Percentiles rank a stretch among this genome's conserved stretches.
Conservation (phyloP, 2,797 vertebrate genomes). For the Ptychobarbus kaznakovi region DNA sequence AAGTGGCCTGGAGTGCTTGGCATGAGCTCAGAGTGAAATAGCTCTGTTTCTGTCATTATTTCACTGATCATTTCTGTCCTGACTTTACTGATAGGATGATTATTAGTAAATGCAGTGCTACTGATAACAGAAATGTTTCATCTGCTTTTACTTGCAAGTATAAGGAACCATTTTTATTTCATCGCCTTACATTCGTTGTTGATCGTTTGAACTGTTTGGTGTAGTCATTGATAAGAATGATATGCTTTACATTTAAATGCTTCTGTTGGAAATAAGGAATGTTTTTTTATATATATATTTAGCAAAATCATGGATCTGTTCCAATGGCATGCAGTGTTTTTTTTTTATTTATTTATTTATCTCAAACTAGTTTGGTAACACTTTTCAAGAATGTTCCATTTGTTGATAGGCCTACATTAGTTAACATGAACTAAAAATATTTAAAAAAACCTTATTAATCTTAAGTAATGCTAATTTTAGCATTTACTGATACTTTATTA, state of each 20-base stretch:
- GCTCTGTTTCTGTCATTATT: conserved; percentile 36
- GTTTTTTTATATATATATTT: no score
- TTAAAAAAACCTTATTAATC: background rate
- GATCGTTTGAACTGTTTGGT: background rate
- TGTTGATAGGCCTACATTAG: no score
- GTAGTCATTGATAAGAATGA: background rate
- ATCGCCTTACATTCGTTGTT: background rate
- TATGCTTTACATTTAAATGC: background rate
- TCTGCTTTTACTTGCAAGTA: background rate
- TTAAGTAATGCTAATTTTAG: background rate
- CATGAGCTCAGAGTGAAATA: conserved; percentile 14
- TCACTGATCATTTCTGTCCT: conserved; percentile 33
- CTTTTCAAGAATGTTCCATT: background rate
- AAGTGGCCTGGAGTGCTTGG: conserved; percentile 52
- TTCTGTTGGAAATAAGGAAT: background rate
- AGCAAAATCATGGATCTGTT: background rate
- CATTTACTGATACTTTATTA: background rate
- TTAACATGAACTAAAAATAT: background rate
- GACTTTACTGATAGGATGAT: conserved; percentile 6
- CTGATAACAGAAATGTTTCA: background rate
- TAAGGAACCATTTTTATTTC: background rate
- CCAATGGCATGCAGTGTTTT: background rate
- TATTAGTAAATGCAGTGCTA: background rate
- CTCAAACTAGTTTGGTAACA: background rate
- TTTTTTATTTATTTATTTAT: background rate